phyloP scores from a whole-genome alignment of 2,113 vertebrate species.

The Pantherophis guttatus region DNA sequence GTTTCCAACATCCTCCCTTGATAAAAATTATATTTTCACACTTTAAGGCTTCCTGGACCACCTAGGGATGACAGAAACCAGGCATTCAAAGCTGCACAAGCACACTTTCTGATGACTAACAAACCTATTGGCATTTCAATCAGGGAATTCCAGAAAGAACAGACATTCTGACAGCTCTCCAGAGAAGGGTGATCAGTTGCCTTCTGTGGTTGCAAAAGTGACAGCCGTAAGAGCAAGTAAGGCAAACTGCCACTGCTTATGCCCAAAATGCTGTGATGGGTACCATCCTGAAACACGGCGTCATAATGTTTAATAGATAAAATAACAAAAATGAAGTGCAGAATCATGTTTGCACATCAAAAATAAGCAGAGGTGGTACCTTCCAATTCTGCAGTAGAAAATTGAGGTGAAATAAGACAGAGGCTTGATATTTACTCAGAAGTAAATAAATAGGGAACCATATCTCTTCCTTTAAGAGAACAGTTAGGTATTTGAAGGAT shows the following conservation, averaged over 20 bases:
- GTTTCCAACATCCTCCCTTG: background rate
- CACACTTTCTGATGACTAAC: slow-evolving; percentile 1
- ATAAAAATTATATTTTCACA: background rate
- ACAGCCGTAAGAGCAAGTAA: background rate
- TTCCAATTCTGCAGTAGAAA: slow-evolving; percentile 2
- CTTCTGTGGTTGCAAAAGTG: background rate
- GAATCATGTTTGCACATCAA: background rate
- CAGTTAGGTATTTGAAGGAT: background rate
- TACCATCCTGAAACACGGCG: background rate
- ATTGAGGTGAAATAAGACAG: background rate
- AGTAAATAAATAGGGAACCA: background rate
- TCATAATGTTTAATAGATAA: background rate
- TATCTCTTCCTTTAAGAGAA: background rate
- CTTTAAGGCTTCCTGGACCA: background rate
- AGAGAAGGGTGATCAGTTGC: background rate
- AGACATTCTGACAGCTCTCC: background rate
- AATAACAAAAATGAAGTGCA: background rate
- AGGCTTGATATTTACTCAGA: background rate
- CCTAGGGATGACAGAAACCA: background rate
- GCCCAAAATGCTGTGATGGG: background rate
- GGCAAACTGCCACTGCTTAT: background rate
- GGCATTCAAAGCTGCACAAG: background rate
- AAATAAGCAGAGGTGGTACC: background rate
- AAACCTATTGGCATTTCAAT: background rate
- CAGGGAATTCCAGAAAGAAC: background rate